Percentiles rank a stretch among this genome's conserved stretches.
These are phyloP conservation scores for Aphodius granarius DNA, from an alignment of 2,888 invertebrate species.

Conservation along the genomic window DNA sequence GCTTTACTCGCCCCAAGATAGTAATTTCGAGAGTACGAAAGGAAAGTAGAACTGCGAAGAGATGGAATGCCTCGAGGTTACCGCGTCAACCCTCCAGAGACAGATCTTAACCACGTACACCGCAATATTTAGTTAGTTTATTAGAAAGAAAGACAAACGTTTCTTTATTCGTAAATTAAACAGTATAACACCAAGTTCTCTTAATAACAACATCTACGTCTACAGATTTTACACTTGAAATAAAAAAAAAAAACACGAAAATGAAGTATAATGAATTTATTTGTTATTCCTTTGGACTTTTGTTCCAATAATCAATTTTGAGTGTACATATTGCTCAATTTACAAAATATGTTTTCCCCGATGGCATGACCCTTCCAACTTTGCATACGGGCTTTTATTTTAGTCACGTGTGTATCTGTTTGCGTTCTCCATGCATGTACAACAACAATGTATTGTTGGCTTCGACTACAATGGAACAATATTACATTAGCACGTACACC, in stretches of 20 bases:
- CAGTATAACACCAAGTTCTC: too few relatives aligned
- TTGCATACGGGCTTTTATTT: neutral
- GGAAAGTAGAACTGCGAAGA: neutral
- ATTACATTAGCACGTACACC: neutral
- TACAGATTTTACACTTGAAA: too few relatives aligned
- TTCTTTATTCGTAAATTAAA: too few relatives aligned
- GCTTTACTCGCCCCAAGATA: slow-evolving; percentile 31
- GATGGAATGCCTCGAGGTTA: slow-evolving; percentile 16
- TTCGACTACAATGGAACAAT: neutral
- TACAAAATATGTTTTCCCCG: too few relatives aligned
- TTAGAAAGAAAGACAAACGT: neutral
- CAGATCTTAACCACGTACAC: neutral
- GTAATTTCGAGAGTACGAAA: slow-evolving; percentile 28
- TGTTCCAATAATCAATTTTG: too few relatives aligned
- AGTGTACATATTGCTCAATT: too few relatives aligned
- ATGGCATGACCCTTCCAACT: too few relatives aligned
- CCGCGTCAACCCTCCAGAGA: neutral
- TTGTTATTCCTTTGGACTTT: too few relatives aligned
- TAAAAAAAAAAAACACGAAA: too few relatives aligned
- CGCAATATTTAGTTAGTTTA: neutral
- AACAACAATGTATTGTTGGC: neutral
- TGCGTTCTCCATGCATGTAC: neutral
- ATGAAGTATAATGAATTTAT: too few relatives aligned
- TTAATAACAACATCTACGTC: too few relatives aligned
- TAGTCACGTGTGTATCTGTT: neutral